These are phyloP conservation scores for Drosophila fuyamai DNA, from an alignment of 1,140 invertebrate genomes.

Conservation along the genomic window DNA sequence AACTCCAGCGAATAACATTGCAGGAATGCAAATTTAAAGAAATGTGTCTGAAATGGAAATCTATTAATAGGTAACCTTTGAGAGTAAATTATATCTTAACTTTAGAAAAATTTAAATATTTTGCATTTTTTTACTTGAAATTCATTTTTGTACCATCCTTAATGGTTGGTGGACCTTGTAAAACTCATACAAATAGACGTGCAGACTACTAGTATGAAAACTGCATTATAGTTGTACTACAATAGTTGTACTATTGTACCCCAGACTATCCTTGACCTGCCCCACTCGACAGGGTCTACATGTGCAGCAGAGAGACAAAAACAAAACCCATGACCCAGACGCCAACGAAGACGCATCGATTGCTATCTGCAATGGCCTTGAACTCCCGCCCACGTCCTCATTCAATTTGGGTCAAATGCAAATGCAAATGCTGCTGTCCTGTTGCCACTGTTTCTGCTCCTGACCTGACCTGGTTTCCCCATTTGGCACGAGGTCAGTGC, in stretches of 20 bases:
- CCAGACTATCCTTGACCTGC: conserved; percentile 28
- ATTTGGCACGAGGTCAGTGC: conserved; percentile 50
- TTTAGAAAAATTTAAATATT: too few species aligned
- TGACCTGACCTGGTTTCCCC: conserved; percentile 51
- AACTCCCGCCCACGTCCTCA: conserved; percentile 27
- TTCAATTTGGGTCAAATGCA: conserved; percentile 45
- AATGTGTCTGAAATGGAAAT: too few species aligned
- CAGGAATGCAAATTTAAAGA: neutral
- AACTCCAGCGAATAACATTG: neutral
- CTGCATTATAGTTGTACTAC: neutral
- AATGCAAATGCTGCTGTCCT: conserved; percentile 40
- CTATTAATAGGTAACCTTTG: too few species aligned
- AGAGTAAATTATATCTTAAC: too few species aligned
- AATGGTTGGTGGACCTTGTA: too few species aligned
- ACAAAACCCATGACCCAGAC: conserved; percentile 29
- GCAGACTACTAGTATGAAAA: neutral
- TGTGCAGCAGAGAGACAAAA: conserved; percentile 7
- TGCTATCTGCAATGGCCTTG: conserved; percentile 36
- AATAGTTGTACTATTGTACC: neutral
- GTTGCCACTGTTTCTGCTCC: conserved; percentile 19
- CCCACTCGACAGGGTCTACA: neutral
- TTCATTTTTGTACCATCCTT: too few species aligned
- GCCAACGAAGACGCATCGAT: conserved; percentile 22
- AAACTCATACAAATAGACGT: too few species aligned
- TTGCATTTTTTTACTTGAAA: too few species aligned